phyloP scores from a whole-genome alignment of 2,797 vertebrate genomes.

The Rhynchonycteris naso region DNA sequence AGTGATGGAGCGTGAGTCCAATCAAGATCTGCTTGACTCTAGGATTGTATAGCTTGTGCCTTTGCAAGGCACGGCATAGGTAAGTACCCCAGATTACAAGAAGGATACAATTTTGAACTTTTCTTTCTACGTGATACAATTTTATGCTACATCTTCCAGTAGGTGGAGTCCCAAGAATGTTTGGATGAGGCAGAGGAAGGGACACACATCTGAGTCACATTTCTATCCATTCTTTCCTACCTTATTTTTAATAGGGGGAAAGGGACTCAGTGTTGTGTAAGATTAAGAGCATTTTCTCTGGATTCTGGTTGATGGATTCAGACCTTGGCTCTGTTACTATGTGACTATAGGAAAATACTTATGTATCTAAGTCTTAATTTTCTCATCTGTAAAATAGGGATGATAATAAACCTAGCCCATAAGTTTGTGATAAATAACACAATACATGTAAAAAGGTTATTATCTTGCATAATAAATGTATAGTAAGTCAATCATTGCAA shows the following conservation, averaged over 20 bases:
- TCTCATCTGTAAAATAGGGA: not conserved
- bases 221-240: not conserved
- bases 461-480: not conserved
- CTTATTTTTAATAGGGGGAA: not conserved
- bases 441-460: not conserved
- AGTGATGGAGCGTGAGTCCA: not conserved
- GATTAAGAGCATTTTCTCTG: constrained; percentile 27
- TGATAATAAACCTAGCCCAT: not conserved
- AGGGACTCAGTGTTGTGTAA: too few species aligned
- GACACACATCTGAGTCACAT: not conserved
- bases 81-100: not conserved
- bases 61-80: not conserved
- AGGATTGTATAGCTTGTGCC: not conserved
- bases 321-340: not conserved
- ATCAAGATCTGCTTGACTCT: not conserved
- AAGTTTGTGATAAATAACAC: not conserved
- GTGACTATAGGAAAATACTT: not conserved
- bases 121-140: not conserved
- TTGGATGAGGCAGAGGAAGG: not conserved
- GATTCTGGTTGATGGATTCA: not conserved
- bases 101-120: not conserved
- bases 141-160: not conserved
- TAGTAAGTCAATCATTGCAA: not conserved
- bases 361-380: not conserved
- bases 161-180: not conserved